Conservation (phyloP, 2,113 vertebrate genomes). For the Ploceus nigricollis region DNA sequence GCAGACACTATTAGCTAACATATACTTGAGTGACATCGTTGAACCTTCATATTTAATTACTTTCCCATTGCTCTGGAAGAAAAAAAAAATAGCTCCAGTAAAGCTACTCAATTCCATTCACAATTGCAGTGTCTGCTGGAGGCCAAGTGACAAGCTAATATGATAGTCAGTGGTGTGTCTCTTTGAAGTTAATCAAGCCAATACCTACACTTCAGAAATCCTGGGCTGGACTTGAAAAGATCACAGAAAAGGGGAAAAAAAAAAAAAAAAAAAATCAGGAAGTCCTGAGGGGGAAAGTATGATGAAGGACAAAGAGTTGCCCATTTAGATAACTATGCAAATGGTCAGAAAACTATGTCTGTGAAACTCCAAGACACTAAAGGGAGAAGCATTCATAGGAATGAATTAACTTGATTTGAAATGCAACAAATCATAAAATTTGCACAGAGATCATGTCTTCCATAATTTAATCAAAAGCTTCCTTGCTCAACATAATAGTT, state of each 20-base stretch:
- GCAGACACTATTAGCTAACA: not conserved
- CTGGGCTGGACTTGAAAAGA: conserved; percentile 25
- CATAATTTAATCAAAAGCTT: conserved; percentile 15
- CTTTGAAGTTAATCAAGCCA: conserved; percentile 48
- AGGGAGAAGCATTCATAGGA: not conserved
- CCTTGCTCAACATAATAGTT: not conserved
- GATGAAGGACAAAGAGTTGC: conserved; percentile 49
- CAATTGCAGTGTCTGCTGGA: conserved; percentile 3
- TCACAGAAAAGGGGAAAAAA: not conserved
- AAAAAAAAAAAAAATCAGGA: not conserved
- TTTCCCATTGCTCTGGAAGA: not conserved
- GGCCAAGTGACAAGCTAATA: conserved; percentile 28
- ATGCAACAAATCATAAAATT: not conserved
- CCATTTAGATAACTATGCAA: conserved; percentile 56
- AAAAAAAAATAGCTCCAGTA: not conserved
- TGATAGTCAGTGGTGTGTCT: not conserved
- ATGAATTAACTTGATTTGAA: conserved; percentile 18
- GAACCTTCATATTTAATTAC: not conserved
- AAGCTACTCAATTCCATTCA: not conserved
- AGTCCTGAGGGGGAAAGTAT: conserved; percentile 3
- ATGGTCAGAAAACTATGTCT: conserved; percentile 20
- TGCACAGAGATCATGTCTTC: not conserved
- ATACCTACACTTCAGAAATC: not conserved
- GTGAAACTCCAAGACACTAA: not conserved
- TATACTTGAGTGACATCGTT: not conserved